A percentile compares a stretch with the other conserved stretches of the same genome.
Conservation (phyloP, 2,797 vertebrate species). For the Etheostoma perlongum region DNA sequence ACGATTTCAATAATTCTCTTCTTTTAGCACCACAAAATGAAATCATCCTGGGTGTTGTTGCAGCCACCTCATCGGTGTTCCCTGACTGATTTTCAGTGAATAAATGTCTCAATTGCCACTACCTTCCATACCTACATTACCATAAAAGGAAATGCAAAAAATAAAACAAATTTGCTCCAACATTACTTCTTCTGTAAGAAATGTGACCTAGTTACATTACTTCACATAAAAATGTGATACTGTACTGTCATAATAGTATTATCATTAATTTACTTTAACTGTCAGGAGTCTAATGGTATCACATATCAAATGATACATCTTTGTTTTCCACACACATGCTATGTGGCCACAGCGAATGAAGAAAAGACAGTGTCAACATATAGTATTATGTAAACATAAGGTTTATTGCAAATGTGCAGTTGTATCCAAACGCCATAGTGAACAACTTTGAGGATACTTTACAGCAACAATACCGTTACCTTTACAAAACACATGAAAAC, state of each 20-base stretch:
- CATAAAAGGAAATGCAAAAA: not conserved
- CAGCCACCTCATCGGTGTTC: not conserved
- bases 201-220: not conserved
- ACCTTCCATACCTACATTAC: no score
- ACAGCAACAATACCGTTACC: conserved; percentile 85
- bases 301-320: not conserved
- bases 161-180: not conserved
- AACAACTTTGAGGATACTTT: conserved; percentile 83
- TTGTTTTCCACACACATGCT: not conserved
- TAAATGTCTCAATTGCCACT: conserved; percentile 12
- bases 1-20: conserved; percentile 9
- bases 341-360: not conserved
- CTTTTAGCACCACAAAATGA: conserved; percentile 11
- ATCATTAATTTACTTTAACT: not conserved
- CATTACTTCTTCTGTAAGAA: not conserved
- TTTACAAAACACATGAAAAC: conserved; percentile 78
- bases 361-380: conserved; percentile 42
- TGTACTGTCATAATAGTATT: not conserved
- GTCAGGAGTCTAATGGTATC: not conserved
- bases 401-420: conserved; percentile 91
- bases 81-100: conserved; percentile 3
- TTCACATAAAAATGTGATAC: not conserved
- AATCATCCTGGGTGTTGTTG: conserved; percentile 14
- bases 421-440: conserved; percentile 84
- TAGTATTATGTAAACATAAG: conserved; percentile 85